These are phyloP conservation scores for Ferdinandea cuprea DNA, from an alignment of 2,888 invertebrate species.

Conservation along the genomic window DNA sequence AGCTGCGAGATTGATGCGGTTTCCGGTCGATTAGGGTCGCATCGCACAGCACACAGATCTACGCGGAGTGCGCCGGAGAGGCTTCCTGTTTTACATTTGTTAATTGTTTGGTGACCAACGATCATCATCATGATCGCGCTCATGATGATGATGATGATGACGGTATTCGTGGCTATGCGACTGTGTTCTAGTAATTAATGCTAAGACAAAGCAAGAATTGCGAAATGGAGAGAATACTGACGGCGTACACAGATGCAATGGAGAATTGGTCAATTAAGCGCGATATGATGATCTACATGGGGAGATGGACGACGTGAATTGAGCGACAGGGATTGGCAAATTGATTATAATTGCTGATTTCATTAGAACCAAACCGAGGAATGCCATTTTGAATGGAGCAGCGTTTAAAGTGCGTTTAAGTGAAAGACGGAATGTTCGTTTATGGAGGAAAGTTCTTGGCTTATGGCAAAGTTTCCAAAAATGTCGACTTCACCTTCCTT, in stretches of 20 bases:
- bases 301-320: constrained; percentile 64
- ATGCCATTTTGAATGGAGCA: too few relatives aligned
- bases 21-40: constrained; percentile 76
- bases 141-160: constrained; percentile 36
- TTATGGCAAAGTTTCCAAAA: constrained; percentile 7
- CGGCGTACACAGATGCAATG: constrained; percentile 39
- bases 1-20: constrained; percentile 69
- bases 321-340: constrained; percentile 69
- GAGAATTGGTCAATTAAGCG: constrained; percentile 65
- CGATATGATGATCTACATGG: constrained; percentile 68
- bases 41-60: constrained; percentile 48
- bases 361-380: constrained; percentile 40
- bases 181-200: constrained; percentile 68
- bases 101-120: constrained; percentile 72
- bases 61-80: constrained; percentile 60
- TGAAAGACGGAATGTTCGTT: too few relatives aligned
- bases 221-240: background rate
- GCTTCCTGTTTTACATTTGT: constrained; percentile 72
- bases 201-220: constrained; percentile 44
- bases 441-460: background rate
- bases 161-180: constrained; percentile 41
- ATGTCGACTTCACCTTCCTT: too few relatives aligned
- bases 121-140: constrained; percentile 35
- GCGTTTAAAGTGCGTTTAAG: too few relatives aligned
- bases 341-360: constrained; percentile 71